Evolutionary conservation across 2,113 vertebrate species (phyloP), one percentile per base, ranked within the genome.

Genomic region (Sebastes fasciatus): DNA sequence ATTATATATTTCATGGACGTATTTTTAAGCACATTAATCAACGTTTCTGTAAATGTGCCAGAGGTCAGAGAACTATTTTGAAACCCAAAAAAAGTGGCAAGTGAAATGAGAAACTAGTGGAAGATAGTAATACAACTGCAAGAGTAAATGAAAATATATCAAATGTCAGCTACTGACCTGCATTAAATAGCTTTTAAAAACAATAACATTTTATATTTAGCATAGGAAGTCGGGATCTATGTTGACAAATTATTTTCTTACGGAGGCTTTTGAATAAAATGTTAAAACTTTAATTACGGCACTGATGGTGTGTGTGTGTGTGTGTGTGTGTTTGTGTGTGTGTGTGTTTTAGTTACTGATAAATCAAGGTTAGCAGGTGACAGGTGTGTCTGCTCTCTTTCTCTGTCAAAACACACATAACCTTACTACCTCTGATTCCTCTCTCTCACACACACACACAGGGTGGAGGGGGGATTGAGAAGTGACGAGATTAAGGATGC

Each of bases 401-500:
- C 16, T 91, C 16, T 91, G 74, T 77, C 84, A 84, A 87, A 77
- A 86, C 80, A 78, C 68, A 69, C 21, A 65, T 72, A 82, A 57
- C 46, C 68, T 83, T 82, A 69, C 68, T 43, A 73, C 51, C 74
- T 90, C 71, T 83, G 70, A 87, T 74, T 55, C 82, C 34, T 79
- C 51, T 23, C 88, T 16, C 69, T 46, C 46, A 65, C 65, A 67
- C 66, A 57, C 68, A 83, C 54, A 72, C 77, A 86, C 60, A 84
- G 74, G 78, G 60, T 61, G 77, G 74, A 80, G 46, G 57, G 51
- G 83, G 89, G 93, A 93, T 93, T 91, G 92, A 91, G 88, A 93
- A 91, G 93, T 93, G 91, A 93, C 79, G 54, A 93, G 94, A 95
- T 95, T 95, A 94, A 91, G 91, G 91, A 92, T 90, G 84, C 86